Evolutionary conservation across 2,113 vertebrate genomes (phyloP).

Genomic region (Nansenia antarctica): DNA sequence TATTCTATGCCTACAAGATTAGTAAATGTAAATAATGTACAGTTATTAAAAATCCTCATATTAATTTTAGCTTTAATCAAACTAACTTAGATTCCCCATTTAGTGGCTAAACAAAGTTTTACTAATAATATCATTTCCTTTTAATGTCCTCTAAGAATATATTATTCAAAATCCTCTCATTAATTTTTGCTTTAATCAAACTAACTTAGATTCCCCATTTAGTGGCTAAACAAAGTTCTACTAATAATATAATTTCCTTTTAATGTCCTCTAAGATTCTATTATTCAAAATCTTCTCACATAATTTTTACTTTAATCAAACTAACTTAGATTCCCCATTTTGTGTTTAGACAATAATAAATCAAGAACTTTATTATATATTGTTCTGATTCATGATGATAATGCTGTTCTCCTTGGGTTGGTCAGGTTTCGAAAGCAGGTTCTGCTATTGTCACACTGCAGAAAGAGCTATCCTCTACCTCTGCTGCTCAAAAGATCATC

Average conservation of each 20-base stretch:
- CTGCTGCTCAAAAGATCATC: conserved; percentile 54
- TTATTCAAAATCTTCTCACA: not conserved
- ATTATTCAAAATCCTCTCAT: not conserved
- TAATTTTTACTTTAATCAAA: conserved; percentile 3
- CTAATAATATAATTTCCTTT: conserved; percentile 1
- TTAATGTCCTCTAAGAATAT: conserved; percentile 1
- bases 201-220: too few species aligned
- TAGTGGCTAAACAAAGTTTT: conserved; percentile 11
- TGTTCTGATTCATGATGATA: conserved; percentile 34
- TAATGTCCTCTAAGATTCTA: conserved; percentile 1
- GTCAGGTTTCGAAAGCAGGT: conserved; percentile 89
- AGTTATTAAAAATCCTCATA: too few species aligned
- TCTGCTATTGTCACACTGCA: conserved; percentile 85
- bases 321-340: conserved; percentile 35
- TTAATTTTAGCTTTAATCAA: not conserved
- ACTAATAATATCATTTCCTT: conserved; percentile 4
- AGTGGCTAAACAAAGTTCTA: conserved; percentile 14
- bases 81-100: too few species aligned
- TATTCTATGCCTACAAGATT: too few species aligned
- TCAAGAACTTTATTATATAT: not conserved
- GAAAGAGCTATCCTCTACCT: conserved; percentile 73
- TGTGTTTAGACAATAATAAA: conserved; percentile 29
- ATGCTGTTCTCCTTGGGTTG: conserved; percentile 65
- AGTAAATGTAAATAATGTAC: too few species aligned
- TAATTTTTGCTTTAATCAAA: conserved; percentile 2